Percentiles rank a stretch among this genome's conserved stretches.
phyloP scores from a whole-genome alignment of 2,888 invertebrate species.

The Keiferia lycopersicella region DNA sequence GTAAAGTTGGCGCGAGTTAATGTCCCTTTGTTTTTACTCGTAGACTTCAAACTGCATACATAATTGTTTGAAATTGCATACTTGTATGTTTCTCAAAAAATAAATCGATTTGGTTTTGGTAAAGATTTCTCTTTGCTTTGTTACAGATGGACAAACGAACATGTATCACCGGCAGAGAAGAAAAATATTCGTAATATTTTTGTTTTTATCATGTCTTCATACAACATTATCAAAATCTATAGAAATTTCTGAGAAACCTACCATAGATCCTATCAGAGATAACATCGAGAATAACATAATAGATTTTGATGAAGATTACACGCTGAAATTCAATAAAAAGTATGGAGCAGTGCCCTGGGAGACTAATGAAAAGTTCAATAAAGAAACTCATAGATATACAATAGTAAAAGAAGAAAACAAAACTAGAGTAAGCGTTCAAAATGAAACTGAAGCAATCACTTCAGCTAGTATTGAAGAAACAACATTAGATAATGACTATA shows the following conservation, averaged over 20 bases:
- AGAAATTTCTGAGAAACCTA: slow-evolving; percentile 41
- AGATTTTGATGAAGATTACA: slow-evolving; percentile 69
- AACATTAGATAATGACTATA: slow-evolving; percentile 57
- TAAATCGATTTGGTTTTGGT: too few species aligned
- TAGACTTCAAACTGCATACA: too few species aligned
- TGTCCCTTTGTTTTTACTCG: too few species aligned
- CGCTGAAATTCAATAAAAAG: slow-evolving; percentile 62
- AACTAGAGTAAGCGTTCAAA: slow-evolving; percentile 31
- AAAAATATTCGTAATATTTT: slow-evolving; percentile 61
- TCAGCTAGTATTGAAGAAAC: slow-evolving; percentile 28
- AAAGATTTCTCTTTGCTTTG: slow-evolving; percentile 11
- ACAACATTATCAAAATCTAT: slow-evolving; percentile 49
- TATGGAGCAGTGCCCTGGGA: slow-evolving; percentile 60
- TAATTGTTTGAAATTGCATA: too few species aligned
- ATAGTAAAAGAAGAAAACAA: slow-evolving; percentile 49
- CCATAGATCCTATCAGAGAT: slow-evolving; percentile 45
- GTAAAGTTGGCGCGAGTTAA: too few species aligned
- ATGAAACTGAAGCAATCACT: slow-evolving; percentile 33
- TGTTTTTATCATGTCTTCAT: slow-evolving; percentile 20
- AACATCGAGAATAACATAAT: slow-evolving; percentile 66
- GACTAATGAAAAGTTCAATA: slow-evolving; percentile 51
- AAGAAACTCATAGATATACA: slow-evolving; percentile 65
- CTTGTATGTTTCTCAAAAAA: too few species aligned
- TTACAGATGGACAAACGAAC: slow-evolving; percentile 65
- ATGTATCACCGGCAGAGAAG: slow-evolving; percentile 65